Conservation (phyloP, 2,797 vertebrate genomes). For the Glyptemys insculpta region DNA sequence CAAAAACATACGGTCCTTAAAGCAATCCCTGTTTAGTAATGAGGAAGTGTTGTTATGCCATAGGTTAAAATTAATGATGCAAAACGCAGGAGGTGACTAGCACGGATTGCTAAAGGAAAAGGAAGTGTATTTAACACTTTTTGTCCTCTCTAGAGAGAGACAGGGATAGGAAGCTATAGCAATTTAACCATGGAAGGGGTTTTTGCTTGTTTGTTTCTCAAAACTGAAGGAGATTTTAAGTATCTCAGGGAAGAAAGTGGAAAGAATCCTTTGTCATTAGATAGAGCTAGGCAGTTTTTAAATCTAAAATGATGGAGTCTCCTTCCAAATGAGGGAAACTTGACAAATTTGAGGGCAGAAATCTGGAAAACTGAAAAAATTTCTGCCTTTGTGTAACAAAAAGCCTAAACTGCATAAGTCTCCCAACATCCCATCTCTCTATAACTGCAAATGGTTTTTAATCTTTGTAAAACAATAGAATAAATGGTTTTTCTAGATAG, state of each 20-base stretch:
- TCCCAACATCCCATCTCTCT: neutral
- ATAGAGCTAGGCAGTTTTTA: neutral
- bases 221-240: conserved; percentile 11
- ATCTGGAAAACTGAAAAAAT: neutral
- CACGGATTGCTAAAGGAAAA: neutral
- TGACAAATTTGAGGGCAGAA: neutral
- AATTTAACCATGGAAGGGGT: neutral
- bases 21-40: neutral
- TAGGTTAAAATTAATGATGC: neutral
- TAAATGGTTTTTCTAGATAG: neutral
- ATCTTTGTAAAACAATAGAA: neutral
- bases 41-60: neutral
- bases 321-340: neutral
- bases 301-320: neutral
- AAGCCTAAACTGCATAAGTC: neutral
- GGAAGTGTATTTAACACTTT: neutral
- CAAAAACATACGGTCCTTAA: neutral
- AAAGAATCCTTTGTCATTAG: neutral
- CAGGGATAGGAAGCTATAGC: neutral
- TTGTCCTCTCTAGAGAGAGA: neutral
- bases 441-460: neutral
- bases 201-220: neutral
- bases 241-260: neutral
- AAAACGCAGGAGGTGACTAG: neutral
- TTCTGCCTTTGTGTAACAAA: neutral